A percentile compares a stretch with the other conserved stretches of the same genome.
Evolutionary conservation across 2,797 vertebrate genomes (phyloP).

Genomic region (Onychomys torridus): DNA sequence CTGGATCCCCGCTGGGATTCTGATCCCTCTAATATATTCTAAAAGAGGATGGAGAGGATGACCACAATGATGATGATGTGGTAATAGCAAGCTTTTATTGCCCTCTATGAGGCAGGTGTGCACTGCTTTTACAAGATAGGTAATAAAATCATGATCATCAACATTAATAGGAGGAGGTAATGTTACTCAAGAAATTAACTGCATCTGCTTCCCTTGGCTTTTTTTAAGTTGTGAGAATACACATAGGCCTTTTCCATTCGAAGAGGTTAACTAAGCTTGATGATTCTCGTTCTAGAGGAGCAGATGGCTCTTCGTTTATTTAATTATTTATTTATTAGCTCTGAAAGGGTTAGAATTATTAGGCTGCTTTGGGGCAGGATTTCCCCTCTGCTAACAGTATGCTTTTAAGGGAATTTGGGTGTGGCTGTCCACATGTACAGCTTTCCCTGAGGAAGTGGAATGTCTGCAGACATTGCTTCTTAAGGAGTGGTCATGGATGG

Average conservation of each 20-base stretch:
- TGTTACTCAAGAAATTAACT: not conserved
- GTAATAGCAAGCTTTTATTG: not conserved
- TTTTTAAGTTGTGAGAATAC: not conserved
- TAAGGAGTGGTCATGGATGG: not conserved
- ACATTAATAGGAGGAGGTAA: constrained; percentile 1
- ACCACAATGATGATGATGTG: not conserved
- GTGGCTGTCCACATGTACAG: not conserved
- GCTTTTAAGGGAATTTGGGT: not conserved
- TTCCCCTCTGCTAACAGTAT: not conserved
- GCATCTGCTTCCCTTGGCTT: not conserved
- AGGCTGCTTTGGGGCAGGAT: not conserved
- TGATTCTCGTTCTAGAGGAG: not conserved
- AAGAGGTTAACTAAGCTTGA: not conserved
- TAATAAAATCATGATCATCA: not conserved
- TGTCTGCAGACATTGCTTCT: not conserved
- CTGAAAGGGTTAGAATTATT: constrained; percentile 27
- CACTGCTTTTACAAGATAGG: not conserved
- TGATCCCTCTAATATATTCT: not conserved
- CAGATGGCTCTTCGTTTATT: not conserved
- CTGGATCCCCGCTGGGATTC: not conserved
- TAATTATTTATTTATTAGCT: not conserved
- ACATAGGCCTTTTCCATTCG: not conserved
- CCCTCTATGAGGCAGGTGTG: not conserved
- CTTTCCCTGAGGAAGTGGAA: not conserved
- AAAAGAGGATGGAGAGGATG: not conserved